Base-by-base conservation (phyloP, 2,797 vertebrate genomes). In the Ctenopoma kingsleyae region DNA sequence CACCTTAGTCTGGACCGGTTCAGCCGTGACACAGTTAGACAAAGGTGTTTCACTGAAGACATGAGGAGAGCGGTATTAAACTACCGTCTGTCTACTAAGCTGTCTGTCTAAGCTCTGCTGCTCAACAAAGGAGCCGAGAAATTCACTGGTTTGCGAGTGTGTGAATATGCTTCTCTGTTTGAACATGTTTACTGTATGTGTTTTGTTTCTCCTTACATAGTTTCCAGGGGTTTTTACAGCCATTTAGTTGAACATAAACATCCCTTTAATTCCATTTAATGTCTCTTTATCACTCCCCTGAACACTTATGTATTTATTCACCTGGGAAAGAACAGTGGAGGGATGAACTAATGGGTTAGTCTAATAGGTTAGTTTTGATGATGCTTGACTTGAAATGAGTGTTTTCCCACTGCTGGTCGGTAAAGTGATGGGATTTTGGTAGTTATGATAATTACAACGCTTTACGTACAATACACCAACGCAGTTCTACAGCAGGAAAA, bases 221-320 rank as follows among this genome's bases (percentile, higher is more conserved):
- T 67, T 76, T 64, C 53, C n/a, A 25, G 38, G 30, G 43, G 15
- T 19, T 48, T 67, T 67, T 36, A 64, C 19, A 50, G 16, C 25
- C 50, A 53, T 78, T 80, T 73, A 71, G 66, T 70, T 68, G 73
- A 81, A 84, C 68, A 65, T 60, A 72, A 80, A 32, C 60, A 50
- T 20, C 23, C 46, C 56, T 83, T 80, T 82, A 72, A 87, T 71
- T 69, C 48, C 32, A 57, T 71, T 77, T 75, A 82, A 81, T 87
- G 53, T 54, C 63, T 48, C 76, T 76, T 74, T 81, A 72, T 67
- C 11, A 32, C 53, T 84, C 54, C 43, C 51, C 17, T 67, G 51
- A 54, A 77, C 66, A 76, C 23, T 10, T 38, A 12, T 56, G 61
- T 35, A 51, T 73, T 54, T 53, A 75, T 77, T 71, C 66, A 78